phyloP scores from a whole-genome alignment of 2,888 invertebrate genomes.

The Eremobia ochroleuca region DNA sequence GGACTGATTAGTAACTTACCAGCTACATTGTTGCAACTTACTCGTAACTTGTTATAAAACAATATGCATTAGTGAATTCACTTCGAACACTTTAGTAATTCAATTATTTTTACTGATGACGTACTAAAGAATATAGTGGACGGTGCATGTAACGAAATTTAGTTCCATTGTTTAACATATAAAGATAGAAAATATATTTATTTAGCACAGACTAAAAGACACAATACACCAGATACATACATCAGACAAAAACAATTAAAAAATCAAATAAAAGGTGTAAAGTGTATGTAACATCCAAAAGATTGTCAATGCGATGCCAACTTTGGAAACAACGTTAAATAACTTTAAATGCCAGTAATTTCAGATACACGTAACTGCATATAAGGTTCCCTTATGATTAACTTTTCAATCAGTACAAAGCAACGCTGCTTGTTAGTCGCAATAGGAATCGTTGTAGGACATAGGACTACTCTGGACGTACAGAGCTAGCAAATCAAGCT shows the following conservation, averaged over 20 bases:
- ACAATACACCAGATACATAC: too few species aligned
- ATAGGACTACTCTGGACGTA: not conserved
- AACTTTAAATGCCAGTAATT: not conserved
- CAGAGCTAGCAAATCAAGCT: too few species aligned
- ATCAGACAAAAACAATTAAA: too few species aligned
- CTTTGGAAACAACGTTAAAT: not conserved
- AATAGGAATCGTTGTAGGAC: not conserved
- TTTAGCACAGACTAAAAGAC: too few species aligned
- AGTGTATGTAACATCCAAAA: not conserved
- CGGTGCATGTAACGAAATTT: not conserved
- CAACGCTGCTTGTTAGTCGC: not conserved
- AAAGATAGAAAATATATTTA: too few species aligned
- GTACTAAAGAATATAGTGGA: not conserved
- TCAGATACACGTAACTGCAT: not conserved
- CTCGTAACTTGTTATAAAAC: slow-evolving; percentile 5
- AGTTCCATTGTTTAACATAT: not conserved
- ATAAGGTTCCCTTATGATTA: too few species aligned
- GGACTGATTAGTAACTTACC: slow-evolving; percentile 32
- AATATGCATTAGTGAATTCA: slow-evolving; percentile 7
- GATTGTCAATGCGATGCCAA: not conserved
- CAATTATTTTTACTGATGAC: not conserved
- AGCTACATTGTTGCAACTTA: slow-evolving; percentile 30
- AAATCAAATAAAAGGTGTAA: too few species aligned
- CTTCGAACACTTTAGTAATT: not conserved
- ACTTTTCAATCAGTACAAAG: not conserved